A percentile compares a stretch with the other conserved stretches of the same genome.
Evolutionary conservation across 2,888 invertebrate genomes (phyloP).

Genomic region (Platycheirus rosarum): DNA sequence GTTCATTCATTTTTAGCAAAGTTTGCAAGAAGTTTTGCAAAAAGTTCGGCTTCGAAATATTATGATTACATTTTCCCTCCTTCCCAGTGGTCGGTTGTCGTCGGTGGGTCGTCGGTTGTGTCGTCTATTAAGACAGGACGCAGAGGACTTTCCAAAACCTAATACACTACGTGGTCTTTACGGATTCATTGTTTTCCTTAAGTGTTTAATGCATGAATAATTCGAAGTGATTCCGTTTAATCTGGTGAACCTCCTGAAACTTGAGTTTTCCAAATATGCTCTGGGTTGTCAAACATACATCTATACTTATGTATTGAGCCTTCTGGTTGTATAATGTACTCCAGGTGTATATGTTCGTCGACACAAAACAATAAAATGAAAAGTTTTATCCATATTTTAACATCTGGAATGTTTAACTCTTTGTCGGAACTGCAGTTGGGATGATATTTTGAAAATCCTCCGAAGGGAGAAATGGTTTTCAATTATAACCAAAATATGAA

Average conservation of each 20-base stretch:
- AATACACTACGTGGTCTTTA: constrained; percentile 21
- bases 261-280: constrained; percentile 15
- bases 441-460: constrained; percentile 1
- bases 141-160: background rate
- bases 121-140: background rate
- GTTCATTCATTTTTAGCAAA: constrained; percentile 19
- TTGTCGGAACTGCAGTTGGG: background rate
- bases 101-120: background rate
- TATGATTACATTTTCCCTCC: constrained; percentile 41
- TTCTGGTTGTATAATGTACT: constrained; percentile 5
- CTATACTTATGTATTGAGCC: too few species aligned
- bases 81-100: too few species aligned
- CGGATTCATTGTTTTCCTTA: constrained; percentile 26
- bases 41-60: constrained; percentile 39
- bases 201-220: constrained; percentile 57
- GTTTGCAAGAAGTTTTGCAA: constrained; percentile 29
- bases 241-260: constrained; percentile 34
- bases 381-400: constrained; percentile 35
- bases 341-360: background rate
- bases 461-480: constrained; percentile 21
- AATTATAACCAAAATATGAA: constrained; percentile 17
- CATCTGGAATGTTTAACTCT: constrained; percentile 28
- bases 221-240: constrained; percentile 57
- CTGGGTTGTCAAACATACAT: too few species aligned
- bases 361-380: constrained; percentile 18